phyloP scores from a whole-genome alignment of 2,888 invertebrate genomes.

The Piscicola geometra region DNA sequence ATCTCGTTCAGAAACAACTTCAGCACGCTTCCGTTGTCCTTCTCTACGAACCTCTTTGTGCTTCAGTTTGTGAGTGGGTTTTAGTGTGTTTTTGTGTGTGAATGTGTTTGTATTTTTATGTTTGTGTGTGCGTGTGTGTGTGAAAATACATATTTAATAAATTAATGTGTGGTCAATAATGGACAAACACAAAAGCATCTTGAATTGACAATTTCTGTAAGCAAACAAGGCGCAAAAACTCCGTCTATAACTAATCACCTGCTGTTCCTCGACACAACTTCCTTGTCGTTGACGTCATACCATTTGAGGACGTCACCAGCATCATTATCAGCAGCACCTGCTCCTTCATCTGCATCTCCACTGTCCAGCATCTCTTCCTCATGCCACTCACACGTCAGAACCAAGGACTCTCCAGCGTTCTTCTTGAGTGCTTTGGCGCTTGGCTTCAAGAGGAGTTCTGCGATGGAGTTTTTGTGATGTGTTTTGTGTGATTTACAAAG shows the following conservation, averaged over 20 bases:
- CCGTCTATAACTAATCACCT: background rate
- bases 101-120: conserved; percentile 13
- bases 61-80: too few relatives aligned
- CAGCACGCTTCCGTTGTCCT: too few relatives aligned
- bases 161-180: background rate
- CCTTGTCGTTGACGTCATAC: background rate
- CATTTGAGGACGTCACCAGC: background rate
- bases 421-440: background rate
- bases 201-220: too few relatives aligned
- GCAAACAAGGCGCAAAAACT: too few relatives aligned
- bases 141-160: background rate
- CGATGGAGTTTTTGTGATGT: too few relatives aligned
- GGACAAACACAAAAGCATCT: too few relatives aligned
- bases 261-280: background rate
- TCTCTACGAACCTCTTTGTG: too few relatives aligned
- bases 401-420: background rate
- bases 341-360: background rate
- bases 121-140: conserved; percentile 13
- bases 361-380: background rate
- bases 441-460: too few relatives aligned
- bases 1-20: too few relatives aligned
- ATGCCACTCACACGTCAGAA: background rate
- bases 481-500: too few relatives aligned
- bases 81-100: conserved; percentile 13
- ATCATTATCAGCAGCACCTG: conserved; percentile 7